Percentiles rank a stretch among this genome's conserved stretches.
Conservation (phyloP, 2,797 vertebrate genomes). For the Myotis myotis region DNA sequence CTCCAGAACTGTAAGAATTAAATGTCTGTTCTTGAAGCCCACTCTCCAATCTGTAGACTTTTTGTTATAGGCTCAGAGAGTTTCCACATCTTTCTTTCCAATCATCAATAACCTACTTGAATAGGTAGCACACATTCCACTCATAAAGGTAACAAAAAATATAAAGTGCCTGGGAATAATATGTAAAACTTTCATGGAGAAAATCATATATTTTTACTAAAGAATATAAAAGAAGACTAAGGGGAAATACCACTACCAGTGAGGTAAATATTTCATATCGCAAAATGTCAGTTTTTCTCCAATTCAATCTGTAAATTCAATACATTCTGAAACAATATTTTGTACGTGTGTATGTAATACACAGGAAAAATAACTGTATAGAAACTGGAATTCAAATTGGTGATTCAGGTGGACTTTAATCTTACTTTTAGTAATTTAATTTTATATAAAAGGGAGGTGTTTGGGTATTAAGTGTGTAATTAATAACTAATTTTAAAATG, state of each 20-base stretch:
- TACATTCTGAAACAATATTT: background rate
- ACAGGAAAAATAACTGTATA: background rate
- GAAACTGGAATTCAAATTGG: background rate
- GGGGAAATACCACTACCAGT: background rate
- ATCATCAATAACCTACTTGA: background rate
- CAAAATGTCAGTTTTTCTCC: conserved; percentile 10
- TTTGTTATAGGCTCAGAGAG: background rate
- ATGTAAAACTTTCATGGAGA: background rate
- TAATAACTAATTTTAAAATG: background rate
- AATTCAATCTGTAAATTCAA: conserved; percentile 12
- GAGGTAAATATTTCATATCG: background rate
- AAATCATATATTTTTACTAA: conserved; percentile 10
- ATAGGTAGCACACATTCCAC: background rate
- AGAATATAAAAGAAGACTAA: background rate
- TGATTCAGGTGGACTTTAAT: background rate
- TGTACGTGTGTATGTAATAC: background rate
- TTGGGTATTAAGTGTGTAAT: background rate
- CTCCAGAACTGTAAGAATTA: background rate
- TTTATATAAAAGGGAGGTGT: background rate
- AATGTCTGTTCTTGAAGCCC: background rate
- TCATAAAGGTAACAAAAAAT: background rate
- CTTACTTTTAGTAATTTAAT: conserved; percentile 22
- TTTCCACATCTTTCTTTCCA: background rate
- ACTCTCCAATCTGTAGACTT: background rate
- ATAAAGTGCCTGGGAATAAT: background rate